phyloP scores from a whole-genome alignment of 1,140 invertebrate species.

The Hypothenemus hampei region DNA sequence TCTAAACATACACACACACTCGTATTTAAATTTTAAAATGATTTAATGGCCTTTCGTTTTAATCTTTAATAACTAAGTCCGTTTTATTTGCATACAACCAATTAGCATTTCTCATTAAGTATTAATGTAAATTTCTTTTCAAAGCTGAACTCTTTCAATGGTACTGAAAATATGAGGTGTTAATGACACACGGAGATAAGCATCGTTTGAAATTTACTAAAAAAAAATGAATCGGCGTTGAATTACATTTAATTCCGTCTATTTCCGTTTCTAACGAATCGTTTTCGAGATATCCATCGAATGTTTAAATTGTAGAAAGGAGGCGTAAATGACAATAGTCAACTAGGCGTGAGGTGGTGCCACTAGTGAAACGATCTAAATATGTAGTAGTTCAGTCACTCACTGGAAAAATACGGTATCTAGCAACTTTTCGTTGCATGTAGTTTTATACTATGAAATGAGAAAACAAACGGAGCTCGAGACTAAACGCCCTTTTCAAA shows the following conservation, averaged over 20 bases:
- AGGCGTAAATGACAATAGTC: conserved; percentile 20
- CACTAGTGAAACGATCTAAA: too few species aligned
- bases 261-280: conserved; percentile 12
- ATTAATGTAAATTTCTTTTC: conserved; percentile 20
- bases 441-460: too few species aligned
- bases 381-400: too few species aligned
- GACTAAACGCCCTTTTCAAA: background rate
- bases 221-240: background rate
- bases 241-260: conserved; percentile 12
- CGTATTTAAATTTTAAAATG: conserved; percentile 28
- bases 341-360: conserved; percentile 17
- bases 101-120: conserved; percentile 23
- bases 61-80: conserved; percentile 23
- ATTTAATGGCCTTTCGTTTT: conserved; percentile 22
- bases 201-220: conserved; percentile 12
- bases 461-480: too few species aligned
- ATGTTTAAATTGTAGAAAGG: conserved; percentile 11
- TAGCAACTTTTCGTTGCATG: too few species aligned
- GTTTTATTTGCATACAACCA: conserved; percentile 14
- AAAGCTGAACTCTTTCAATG: background rate
- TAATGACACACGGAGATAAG: background rate
- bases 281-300: conserved; percentile 14
- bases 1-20: conserved; percentile 17
- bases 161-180: background rate
- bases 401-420: too few species aligned